A percentile compares a stretch with the other conserved stretches of the same genome.
Conservation (phyloP, 2,888 invertebrate genomes). For the Cancer borealis region DNA sequence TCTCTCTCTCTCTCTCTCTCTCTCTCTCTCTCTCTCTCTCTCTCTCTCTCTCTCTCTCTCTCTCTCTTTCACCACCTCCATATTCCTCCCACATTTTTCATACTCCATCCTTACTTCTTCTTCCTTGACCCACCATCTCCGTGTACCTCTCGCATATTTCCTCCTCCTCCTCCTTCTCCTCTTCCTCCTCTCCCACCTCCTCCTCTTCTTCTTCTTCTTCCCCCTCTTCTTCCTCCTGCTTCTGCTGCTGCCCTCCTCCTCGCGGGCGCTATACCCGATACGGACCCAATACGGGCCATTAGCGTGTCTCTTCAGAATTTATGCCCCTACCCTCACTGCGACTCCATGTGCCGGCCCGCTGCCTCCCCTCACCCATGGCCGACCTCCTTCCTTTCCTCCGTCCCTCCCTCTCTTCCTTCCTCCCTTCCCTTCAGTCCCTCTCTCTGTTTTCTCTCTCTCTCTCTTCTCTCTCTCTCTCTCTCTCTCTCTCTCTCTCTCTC, state of each 20-base stretch:
- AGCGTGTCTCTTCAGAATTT: constrained; percentile 39
- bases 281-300: constrained; percentile 51
- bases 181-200: not conserved
- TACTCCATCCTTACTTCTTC: constrained; percentile 31
- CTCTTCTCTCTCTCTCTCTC: not conserved
- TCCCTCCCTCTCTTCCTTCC: not conserved
- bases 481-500: not conserved
- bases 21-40: not conserved
- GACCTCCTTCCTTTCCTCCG: constrained; percentile 31
- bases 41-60: constrained; percentile 39
- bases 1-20: not conserved
- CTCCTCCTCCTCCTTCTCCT: not conserved
- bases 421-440: not conserved
- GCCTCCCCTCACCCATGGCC: constrained; percentile 15
- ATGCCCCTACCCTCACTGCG: constrained; percentile 10
- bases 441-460: not conserved
- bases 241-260: constrained; percentile 31
- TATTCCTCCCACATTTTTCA: constrained; percentile 14
- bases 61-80: not conserved
- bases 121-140: constrained; percentile 5
- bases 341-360: not conserved
- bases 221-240: not conserved
- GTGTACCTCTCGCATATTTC: constrained; percentile 4
- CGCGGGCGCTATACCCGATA: constrained; percentile 44
- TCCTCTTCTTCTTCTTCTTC: not conserved